Conservation (phyloP, 2,113 vertebrate species). For the Haplochromis vanheusdeni region DNA sequence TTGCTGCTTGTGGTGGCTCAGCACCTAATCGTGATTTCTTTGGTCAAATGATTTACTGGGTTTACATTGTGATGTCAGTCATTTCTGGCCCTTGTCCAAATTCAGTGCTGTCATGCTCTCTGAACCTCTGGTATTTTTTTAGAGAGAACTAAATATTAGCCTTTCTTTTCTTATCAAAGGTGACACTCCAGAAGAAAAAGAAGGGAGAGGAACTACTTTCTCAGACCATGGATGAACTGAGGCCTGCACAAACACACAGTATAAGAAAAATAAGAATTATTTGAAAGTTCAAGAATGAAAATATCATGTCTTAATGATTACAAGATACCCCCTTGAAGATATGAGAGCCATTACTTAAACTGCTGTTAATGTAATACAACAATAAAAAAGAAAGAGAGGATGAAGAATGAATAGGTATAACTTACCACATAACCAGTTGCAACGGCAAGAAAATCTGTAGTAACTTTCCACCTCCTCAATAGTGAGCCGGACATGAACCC, state of each 20-base stretch:
- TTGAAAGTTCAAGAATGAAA: not conserved
- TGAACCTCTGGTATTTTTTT: not conserved
- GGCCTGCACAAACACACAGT: not conserved
- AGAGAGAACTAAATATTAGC: not conserved
- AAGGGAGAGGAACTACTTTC: not conserved
- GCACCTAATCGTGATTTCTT: not conserved
- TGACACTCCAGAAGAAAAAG: not conserved
- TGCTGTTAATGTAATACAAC: not conserved
- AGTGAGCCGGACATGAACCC: slow-evolving; percentile 48
- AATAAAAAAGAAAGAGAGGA: not conserved
- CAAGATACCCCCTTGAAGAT: not conserved
- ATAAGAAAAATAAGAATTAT: not conserved
- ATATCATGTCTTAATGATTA: not conserved
- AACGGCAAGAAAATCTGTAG: slow-evolving; percentile 57
- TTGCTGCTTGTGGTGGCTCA: not conserved
- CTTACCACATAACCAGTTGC: slow-evolving; percentile 66
- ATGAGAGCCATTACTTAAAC: not conserved
- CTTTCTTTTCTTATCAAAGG: not conserved
- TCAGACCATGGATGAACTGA: not conserved
- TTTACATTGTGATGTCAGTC: not conserved
- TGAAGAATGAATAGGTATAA: not conserved
- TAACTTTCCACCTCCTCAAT: slow-evolving; percentile 67
- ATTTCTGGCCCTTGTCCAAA: not conserved
- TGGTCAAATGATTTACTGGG: not conserved
- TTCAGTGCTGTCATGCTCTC: too few species aligned